Percentiles rank a stretch among this genome's conserved stretches.
Evolutionary conservation across 2,888 invertebrate genomes (phyloP).

Genomic region (Omphaloscelis lunosa): DNA sequence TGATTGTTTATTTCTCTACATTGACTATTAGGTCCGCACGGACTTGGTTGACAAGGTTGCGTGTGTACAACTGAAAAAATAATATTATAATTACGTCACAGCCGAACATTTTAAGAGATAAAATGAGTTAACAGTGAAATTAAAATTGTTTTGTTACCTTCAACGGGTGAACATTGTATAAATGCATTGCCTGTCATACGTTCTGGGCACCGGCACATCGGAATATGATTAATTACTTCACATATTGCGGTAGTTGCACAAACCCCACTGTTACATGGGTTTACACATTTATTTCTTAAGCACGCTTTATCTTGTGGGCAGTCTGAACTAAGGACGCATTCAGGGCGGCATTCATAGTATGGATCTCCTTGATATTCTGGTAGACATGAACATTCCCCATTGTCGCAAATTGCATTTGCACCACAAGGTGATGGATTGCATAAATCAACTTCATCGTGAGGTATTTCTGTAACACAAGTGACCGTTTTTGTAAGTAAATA

Average conservation of each 20-base stretch:
- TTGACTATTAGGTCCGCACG: slow-evolving; percentile 95
- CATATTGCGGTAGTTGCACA: slow-evolving; percentile 94
- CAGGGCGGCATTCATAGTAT: slow-evolving; percentile 92
- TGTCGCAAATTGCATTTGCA: slow-evolving; percentile 90
- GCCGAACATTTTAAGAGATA: background rate
- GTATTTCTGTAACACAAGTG: slow-evolving; percentile 73
- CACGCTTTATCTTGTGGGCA: slow-evolving; percentile 92
- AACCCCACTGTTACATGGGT: slow-evolving; percentile 93
- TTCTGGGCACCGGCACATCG: slow-evolving; percentile 93
- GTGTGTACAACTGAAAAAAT: slow-evolving; percentile 79
- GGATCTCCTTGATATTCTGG: slow-evolving; percentile 93
- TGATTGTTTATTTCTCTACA: slow-evolving; percentile 94
- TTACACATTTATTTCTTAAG: slow-evolving; percentile 92
- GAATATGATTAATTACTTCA: slow-evolving; percentile 93
- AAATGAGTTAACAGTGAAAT: background rate
- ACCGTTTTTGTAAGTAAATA: slow-evolving; percentile 18
- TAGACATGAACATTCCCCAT: slow-evolving; percentile 91
- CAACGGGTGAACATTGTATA: slow-evolving; percentile 89
- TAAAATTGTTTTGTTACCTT: slow-evolving; percentile 76
- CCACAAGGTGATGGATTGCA: slow-evolving; percentile 93
- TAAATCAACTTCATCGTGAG: slow-evolving; percentile 84
- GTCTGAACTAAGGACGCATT: slow-evolving; percentile 93
- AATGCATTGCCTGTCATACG: slow-evolving; percentile 93
- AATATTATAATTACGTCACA: slow-evolving; percentile 10
- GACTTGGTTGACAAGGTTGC: slow-evolving; percentile 89